Evolutionary conservation across 1,140 invertebrate species (phyloP).

Genomic region (Drosophila nikananu): DNA sequence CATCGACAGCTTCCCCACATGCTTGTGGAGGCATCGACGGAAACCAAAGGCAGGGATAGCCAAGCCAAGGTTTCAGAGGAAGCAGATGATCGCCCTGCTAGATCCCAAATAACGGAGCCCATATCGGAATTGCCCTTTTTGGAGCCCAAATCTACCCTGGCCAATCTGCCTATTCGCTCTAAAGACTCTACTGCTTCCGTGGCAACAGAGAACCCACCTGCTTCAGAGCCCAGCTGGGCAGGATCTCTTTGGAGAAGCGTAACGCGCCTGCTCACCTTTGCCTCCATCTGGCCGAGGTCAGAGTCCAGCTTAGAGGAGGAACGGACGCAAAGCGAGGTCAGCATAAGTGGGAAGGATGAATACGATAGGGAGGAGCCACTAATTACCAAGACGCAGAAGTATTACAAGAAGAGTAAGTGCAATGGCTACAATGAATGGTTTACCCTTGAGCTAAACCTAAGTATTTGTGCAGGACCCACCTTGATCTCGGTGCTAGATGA

Average conservation of each 20-base stretch:
- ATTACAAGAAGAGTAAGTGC: slow-evolving; percentile 62
- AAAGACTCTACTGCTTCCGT: not conserved
- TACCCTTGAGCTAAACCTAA: no score
- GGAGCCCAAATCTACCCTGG: not conserved
- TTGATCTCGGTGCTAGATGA: slow-evolving; percentile 8
- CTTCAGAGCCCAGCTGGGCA: not conserved
- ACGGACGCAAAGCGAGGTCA: not conserved
- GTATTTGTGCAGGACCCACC: slow-evolving; percentile 14
- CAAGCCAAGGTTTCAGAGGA: not conserved
- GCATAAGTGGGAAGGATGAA: not conserved
- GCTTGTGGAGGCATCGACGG: not conserved
- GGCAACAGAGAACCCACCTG: no score
- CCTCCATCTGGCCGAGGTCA: not conserved
- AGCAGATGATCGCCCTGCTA: not conserved
- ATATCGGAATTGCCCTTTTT: slow-evolving; percentile 13
- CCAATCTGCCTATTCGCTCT: not conserved
- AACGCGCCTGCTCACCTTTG: no score
- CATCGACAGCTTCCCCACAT: not conserved
- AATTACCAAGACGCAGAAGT: slow-evolving; percentile 55
- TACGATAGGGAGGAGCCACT: slow-evolving; percentile 53
- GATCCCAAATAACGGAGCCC: not conserved
- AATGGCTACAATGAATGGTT: not conserved
- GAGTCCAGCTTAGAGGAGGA: no score
- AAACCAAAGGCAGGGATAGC: not conserved
- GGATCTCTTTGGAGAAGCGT: not conserved